phyloP scores from a whole-genome alignment of 2,888 invertebrate species.

The Dasysyrphus albostriatus region DNA sequence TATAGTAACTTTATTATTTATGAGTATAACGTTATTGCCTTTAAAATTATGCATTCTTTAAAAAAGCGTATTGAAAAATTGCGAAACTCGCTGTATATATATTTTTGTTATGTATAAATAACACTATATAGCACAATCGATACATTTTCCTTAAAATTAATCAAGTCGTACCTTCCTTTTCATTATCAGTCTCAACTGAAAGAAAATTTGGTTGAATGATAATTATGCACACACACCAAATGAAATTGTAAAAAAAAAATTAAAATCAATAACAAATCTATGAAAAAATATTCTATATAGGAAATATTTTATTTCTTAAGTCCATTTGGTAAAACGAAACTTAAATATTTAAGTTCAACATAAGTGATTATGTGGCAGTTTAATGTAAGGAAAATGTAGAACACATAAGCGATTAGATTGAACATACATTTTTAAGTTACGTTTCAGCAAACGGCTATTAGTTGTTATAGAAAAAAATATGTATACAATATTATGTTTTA shows the following conservation, averaged over 20 bases:
- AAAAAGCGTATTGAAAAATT: slow-evolving; percentile 48
- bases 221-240: slow-evolving; percentile 33
- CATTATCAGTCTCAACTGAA: slow-evolving; percentile 74
- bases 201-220: slow-evolving; percentile 54
- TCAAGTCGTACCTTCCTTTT: slow-evolving; percentile 67
- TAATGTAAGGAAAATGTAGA: too few relatives aligned
- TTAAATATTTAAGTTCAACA: too few relatives aligned
- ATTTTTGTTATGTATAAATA: background rate
- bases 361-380: too few relatives aligned
- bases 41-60: slow-evolving; percentile 32
- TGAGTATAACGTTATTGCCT: background rate
- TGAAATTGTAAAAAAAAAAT: slow-evolving; percentile 2
- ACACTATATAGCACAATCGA: slow-evolving; percentile 48
- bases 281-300: background rate
- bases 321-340: too few relatives aligned
- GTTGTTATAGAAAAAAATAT: background rate
- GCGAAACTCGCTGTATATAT: slow-evolving; percentile 33
- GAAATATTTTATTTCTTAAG: background rate
- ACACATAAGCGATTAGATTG: too few relatives aligned
- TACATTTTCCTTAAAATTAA: slow-evolving; percentile 5
- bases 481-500: background rate
- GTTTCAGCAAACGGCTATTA: too few relatives aligned
- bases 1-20: background rate
- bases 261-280: background rate
- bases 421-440: too few relatives aligned